Evolutionary conservation across 2,797 vertebrate genomes (phyloP).

Genomic region (Dromococcyx pavoninus): DNA sequence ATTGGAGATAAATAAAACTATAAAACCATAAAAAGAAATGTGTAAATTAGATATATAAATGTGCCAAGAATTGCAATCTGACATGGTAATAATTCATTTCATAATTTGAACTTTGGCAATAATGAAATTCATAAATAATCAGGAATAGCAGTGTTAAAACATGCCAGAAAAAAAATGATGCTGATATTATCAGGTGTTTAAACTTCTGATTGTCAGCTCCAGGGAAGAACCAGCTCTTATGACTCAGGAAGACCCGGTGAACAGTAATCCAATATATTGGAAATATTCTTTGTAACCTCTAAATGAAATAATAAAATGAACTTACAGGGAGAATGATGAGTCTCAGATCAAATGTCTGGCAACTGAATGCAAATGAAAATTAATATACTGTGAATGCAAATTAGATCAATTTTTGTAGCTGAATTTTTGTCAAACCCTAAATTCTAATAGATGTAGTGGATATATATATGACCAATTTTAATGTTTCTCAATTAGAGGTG

Average conservation of each 20-base stretch:
- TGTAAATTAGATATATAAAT: conserved; percentile 54
- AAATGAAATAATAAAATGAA: conserved; percentile 28
- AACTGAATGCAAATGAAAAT: background rate
- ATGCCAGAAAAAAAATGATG: background rate
- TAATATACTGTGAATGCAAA: background rate
- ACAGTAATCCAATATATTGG: conserved; percentile 14
- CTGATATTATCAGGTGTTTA: background rate
- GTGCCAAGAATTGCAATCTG: background rate
- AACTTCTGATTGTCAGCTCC: conserved; percentile 11
- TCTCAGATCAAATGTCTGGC: background rate
- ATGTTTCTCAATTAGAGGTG: background rate
- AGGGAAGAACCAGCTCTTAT: background rate
- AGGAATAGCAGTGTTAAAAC: conserved; percentile 1
- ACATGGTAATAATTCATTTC: conserved; percentile 34
- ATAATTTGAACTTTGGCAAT: conserved; percentile 44
- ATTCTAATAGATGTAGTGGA: background rate
- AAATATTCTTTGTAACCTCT: conserved; percentile 25
- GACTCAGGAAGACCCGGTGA: conserved; percentile 14
- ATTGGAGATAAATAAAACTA: conserved; percentile 42
- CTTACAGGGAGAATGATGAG: background rate
- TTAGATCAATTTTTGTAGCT: background rate
- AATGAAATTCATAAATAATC: conserved; percentile 50
- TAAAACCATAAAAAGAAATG: conserved; percentile 37
- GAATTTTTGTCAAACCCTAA: background rate
- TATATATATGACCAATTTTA: background rate